Percentiles rank a stretch among this genome's conserved stretches.
Conservation (phyloP, 2,888 invertebrate genomes). For the Protonemura montana region DNA sequence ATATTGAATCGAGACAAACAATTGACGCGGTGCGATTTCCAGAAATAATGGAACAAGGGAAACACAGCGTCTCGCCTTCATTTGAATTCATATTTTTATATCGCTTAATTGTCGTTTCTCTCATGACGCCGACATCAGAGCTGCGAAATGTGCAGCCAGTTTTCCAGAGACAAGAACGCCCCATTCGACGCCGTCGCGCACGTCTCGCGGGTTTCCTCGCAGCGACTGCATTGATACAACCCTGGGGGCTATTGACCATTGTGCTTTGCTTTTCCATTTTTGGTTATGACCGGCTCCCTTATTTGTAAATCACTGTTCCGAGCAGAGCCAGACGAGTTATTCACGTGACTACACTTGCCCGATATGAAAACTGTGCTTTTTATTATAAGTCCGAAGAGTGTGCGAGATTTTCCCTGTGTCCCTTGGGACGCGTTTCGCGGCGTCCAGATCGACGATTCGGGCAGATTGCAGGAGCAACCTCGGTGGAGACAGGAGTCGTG, state of each 20-base stretch:
- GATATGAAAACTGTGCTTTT: conserved; percentile 39
- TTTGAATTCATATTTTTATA: conserved; percentile 22
- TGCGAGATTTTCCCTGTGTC: conserved; percentile 17
- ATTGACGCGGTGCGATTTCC: neutral
- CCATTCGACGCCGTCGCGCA: neutral
- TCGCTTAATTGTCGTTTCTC: conserved; percentile 4
- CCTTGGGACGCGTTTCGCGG: conserved; percentile 14
- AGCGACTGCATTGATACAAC: neutral
- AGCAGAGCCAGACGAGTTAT: conserved; percentile 7
- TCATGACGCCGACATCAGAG: neutral
- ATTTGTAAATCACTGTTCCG: conserved; percentile 30
- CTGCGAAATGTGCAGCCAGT: neutral
- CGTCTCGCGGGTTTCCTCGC: no score
- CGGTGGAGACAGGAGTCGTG: conserved; percentile 19
- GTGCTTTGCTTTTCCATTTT: conserved; percentile 29
- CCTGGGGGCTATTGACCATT: conserved; percentile 27
- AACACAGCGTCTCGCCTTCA: conserved; percentile 13
- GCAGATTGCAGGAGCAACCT: conserved; percentile 27
- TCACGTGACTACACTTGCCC: conserved; percentile 9
- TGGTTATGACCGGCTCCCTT: conserved; percentile 37
- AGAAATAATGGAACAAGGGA: neutral
- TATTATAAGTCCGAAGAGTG: conserved; percentile 23
- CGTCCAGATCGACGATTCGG: conserved; percentile 31
- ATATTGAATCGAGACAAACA: neutral
- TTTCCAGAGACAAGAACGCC: neutral